Base-by-base conservation (phyloP, 1,140 invertebrate genomes). In the Papilio aristodemus region DNA sequence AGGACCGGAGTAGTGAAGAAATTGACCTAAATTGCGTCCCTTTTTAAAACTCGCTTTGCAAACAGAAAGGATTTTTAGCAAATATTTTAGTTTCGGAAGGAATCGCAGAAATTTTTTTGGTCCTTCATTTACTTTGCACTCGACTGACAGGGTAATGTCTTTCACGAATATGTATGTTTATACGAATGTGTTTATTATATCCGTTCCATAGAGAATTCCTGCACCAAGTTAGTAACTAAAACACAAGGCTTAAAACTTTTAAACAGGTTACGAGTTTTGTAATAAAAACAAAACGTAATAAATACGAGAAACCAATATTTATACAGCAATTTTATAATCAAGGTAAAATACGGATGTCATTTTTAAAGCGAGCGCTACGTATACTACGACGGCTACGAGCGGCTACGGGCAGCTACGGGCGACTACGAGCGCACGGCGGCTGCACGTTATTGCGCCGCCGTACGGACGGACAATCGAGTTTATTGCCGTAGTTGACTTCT, bases 21-120 rank as follows among this genome's bases (percentile, higher is more conserved):
- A 78, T 78, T 75, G 78, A 78, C 76, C 78, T 69, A 73, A 78
- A 78, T 79, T 74, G 73, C 22, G 73, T 46, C 68, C 74, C 75
- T 72, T 66, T 60, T 70, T 75, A 76, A 72, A 76, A 79, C 71
- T 80, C 70, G 69, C 73, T 73, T 71, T 69, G 73, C 70, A 73
- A 81, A 78, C 74, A 78, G 36, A 69, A 62, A 66, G 43, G 14
- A 66, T 32, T 46, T 43, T 66, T 58, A 62, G 67, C 62, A 57
- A n/a, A 50, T 67, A 41, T 38, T 17, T n/a, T 36, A 57, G 27
- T n/a, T 59, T 43, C 22, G 59, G 22, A 63, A 60, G 68, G 59
- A 63, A 57, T 39, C 62, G 57, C 43, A 69, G 39, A 68, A 63
- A 38, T 60, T 46, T 46, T 71, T 64, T 64, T 50, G 68, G 41